Percentiles rank a stretch among this genome's conserved stretches.
These are phyloP conservation scores for Emydoidea blandingii DNA, from an alignment of 2,797 vertebrate genomes.

Conservation along the genomic window DNA sequence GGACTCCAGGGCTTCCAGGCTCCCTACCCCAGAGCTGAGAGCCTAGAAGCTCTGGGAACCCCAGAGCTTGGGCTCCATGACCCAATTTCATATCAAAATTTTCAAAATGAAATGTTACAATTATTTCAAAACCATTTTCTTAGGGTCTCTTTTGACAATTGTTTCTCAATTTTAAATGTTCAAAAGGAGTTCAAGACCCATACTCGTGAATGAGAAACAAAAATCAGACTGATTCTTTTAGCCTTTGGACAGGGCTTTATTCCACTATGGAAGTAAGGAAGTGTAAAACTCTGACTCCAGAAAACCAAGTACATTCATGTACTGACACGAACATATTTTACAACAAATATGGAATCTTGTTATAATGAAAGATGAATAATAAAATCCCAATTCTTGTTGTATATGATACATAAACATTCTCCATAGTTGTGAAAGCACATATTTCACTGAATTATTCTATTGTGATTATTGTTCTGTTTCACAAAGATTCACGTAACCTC, in stretches of 20 bases:
- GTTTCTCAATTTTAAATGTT: background rate
- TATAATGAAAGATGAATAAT: background rate
- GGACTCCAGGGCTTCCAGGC: no score
- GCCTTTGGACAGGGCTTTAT: background rate
- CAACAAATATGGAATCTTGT: slow-evolving; percentile 4
- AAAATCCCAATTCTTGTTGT: background rate
- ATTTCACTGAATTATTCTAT: background rate
- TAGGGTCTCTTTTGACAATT: background rate
- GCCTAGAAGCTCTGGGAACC: no score
- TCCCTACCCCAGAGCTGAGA: no score
- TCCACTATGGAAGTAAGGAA: accelerated
- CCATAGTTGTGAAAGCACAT: background rate
- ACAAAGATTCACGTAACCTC: background rate
- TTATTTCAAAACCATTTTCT: background rate
- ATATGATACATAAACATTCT: background rate
- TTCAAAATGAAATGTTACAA: no score
- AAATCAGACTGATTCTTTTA: background rate
- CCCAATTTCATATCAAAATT: no score
- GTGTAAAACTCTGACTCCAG: background rate
- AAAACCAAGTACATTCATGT: background rate
- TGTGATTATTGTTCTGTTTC: background rate
- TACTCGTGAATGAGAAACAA: background rate
- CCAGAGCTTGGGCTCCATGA: no score
- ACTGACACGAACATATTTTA: slow-evolving; percentile 5
- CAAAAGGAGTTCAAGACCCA: background rate